A percentile compares a stretch with the other conserved stretches of the same genome.
Evolutionary conservation across 1,140 invertebrate genomes (phyloP).

Genomic region (Amyelois transitella): DNA sequence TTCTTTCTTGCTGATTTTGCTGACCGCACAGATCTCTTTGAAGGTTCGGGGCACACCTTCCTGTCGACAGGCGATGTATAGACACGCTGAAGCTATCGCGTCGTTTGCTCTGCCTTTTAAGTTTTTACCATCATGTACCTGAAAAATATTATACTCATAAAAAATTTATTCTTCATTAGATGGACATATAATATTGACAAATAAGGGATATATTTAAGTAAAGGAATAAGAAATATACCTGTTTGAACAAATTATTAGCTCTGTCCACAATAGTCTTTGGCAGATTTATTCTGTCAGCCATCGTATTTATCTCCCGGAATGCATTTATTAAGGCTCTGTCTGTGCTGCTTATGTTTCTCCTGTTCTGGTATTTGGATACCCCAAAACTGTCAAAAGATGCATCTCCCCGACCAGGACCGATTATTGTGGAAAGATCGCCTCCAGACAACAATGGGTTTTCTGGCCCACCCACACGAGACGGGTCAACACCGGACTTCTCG

Average conservation of each 20-base stretch:
- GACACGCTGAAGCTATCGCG: conserved; percentile 97
- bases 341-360: conserved; percentile 93
- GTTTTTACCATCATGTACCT: conserved; percentile 97
- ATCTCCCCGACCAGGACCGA: conserved; percentile 92
- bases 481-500: conserved; percentile 97
- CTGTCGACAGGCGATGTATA: conserved; percentile 99
- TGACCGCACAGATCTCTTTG: conserved; percentile 99
- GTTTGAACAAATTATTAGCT: conserved; percentile 97
- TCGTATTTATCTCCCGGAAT: conserved; percentile 96
- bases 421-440: conserved; percentile 97
- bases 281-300: conserved; percentile 98
- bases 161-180: neutral
- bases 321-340: conserved; percentile 96
- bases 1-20: conserved; percentile 99
- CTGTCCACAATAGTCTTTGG: conserved; percentile 96
- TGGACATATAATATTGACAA: neutral
- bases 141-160: conserved; percentile 13
- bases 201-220: neutral
- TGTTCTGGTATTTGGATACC: conserved; percentile 93
- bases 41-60: conserved; percentile 99
- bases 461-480: conserved; percentile 98
- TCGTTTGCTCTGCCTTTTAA: conserved; percentile 96
- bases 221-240: conserved; percentile 71
- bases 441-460: conserved; percentile 97
- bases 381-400: conserved; percentile 89